phyloP scores from a whole-genome alignment of 2,888 invertebrate genomes.

The Platycheirus rosarum region DNA sequence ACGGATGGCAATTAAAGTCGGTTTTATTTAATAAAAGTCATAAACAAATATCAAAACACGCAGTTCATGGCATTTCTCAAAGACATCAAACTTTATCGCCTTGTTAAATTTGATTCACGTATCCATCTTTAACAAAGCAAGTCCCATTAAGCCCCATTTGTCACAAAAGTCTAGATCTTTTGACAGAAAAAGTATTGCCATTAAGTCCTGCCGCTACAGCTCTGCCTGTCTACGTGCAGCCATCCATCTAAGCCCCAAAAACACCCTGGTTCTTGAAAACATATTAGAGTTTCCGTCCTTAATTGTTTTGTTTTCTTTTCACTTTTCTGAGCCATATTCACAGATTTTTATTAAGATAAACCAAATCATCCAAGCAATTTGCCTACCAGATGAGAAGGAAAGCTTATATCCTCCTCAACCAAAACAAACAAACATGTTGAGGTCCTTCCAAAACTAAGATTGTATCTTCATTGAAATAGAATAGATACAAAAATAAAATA shows the following conservation, averaged over 20 bases:
- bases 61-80: too few species aligned
- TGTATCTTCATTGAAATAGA: too few species aligned
- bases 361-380: constrained; percentile 44
- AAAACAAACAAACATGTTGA: constrained; percentile 1
- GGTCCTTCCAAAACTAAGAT: constrained; percentile 34
- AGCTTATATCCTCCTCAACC: neutral
- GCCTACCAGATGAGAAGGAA: constrained; percentile 48
- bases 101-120: neutral
- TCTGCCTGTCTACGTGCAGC: neutral
- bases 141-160: neutral
- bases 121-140: neutral
- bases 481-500: too few species aligned
- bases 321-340: constrained; percentile 9
- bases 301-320: constrained; percentile 48
- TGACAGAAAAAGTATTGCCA: neutral
- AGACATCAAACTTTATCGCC: neutral
- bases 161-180: neutral
- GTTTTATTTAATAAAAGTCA: too few species aligned
- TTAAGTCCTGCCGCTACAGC: neutral
- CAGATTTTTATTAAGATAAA: constrained; percentile 67
- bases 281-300: constrained; percentile 17
- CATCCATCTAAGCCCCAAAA: constrained; percentile 25
- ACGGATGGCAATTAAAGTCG: too few species aligned
- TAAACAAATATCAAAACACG: too few species aligned
- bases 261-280: constrained; percentile 2